Percentiles rank a stretch among this genome's conserved stretches.
These are phyloP conservation scores for Mormyrops boulengeri DNA, from an alignment of 2,797 vertebrate genomes.

Conservation along the genomic window DNA sequence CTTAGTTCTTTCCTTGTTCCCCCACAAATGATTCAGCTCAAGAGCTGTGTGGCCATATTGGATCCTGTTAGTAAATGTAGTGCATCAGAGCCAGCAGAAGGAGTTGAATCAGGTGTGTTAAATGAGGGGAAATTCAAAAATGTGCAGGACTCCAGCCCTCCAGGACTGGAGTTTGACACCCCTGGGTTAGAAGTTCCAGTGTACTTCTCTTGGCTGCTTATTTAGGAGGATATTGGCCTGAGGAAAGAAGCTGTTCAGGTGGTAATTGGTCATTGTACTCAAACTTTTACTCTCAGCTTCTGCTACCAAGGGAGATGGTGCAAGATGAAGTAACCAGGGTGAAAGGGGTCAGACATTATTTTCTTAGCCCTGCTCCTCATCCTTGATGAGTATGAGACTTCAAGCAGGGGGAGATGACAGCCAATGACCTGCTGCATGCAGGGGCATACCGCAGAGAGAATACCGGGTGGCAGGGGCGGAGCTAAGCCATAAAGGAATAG, in stretches of 20 bases:
- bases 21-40: no score
- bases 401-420: neutral
- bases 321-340: neutral
- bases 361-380: neutral
- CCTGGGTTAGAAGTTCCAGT: neutral
- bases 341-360: neutral
- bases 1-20: no score
- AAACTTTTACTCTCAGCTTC: neutral
- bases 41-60: no score
- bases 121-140: no score
- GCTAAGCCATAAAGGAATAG: neutral
- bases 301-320: neutral
- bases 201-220: neutral
- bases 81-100: no score
- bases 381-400: neutral
- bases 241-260: neutral
- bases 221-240: neutral
- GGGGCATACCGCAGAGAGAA: neutral
- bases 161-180: no score
- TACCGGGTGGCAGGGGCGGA: neutral
- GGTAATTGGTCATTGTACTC: neutral
- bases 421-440: neutral
- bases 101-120: no score
- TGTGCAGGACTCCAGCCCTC: no score
- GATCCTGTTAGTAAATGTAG: no score